phyloP scores from a whole-genome alignment of 2,797 vertebrate genomes.

The Lycodopsis pacificus region DNA sequence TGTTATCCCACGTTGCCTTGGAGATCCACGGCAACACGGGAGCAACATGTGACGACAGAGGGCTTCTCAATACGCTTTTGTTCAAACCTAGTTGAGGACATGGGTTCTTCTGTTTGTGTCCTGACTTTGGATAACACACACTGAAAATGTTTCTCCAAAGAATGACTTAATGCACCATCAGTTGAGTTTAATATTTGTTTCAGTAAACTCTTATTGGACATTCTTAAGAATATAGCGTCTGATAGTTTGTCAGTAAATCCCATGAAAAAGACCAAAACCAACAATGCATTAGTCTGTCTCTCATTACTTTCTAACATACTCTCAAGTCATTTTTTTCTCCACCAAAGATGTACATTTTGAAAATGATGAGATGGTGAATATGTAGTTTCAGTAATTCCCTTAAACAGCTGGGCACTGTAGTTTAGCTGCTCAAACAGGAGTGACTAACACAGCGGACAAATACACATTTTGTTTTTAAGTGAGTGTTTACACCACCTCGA shows the following conservation, averaged over 20 bases:
- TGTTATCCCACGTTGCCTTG: conserved; percentile 67
- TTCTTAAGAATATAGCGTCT: background rate
- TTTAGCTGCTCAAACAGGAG: background rate
- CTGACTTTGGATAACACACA: background rate
- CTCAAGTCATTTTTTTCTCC: background rate
- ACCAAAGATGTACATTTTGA: background rate
- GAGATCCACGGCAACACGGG: conserved; percentile 62
- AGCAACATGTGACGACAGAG: conserved; percentile 68
- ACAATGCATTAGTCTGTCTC: background rate
- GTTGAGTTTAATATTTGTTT: conserved; percentile 13
- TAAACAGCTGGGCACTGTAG: no score
- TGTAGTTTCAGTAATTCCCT: background rate
- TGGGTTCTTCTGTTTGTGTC: background rate
- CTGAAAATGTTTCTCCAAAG: background rate
- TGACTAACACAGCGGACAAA: background rate
- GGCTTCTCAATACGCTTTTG: conserved; percentile 28
- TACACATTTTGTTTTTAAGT: no score
- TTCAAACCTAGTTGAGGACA: conserved; percentile 25
- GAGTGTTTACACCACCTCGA: background rate
- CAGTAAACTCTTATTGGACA: background rate
- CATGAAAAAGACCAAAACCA: background rate
- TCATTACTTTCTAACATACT: background rate
- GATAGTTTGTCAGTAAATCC: background rate
- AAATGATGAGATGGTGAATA: background rate
- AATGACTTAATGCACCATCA: conserved; percentile 11